Evolutionary conservation across 2,888 invertebrate genomes (phyloP).

Genomic region (Lasius fuliginosus): DNA sequence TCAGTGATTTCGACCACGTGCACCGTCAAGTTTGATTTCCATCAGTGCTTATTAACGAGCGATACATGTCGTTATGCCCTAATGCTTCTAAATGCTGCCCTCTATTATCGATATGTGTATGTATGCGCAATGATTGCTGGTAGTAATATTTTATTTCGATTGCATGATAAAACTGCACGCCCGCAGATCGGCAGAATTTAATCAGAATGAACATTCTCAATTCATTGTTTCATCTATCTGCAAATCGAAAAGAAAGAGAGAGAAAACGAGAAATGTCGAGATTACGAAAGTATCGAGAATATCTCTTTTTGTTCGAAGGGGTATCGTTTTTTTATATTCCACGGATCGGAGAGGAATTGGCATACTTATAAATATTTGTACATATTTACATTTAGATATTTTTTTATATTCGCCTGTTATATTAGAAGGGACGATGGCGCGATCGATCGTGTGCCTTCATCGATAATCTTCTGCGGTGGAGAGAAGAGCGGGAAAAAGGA

Average conservation of each 20-base stretch:
- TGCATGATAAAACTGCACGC: constrained; percentile 24
- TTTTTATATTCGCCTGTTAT: constrained; percentile 23
- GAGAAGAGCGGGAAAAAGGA: background rate
- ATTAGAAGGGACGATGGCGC: constrained; percentile 5
- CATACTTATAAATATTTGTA: constrained; percentile 3
- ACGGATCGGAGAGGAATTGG: background rate
- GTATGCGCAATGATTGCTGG: background rate
- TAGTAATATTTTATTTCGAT: constrained; percentile 29
- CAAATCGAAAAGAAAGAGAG: background rate
- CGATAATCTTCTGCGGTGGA: constrained; percentile 19
- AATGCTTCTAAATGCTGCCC: constrained; percentile 12
- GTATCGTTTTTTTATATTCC: background rate
- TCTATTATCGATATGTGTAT: background rate
- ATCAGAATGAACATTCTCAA: constrained; percentile 31
- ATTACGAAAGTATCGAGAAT: constrained; percentile 16
- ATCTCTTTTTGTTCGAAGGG: background rate
- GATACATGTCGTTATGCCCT: constrained; percentile 10
- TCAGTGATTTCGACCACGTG: constrained; percentile 24
- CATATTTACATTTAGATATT: constrained; percentile 37
- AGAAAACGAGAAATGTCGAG: background rate
- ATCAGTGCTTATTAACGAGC: constrained; percentile 38
- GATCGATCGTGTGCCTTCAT: constrained; percentile 21
- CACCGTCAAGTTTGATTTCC: constrained; percentile 36
- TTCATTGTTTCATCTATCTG: constrained; percentile 10
- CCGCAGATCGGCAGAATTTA: constrained; percentile 27